Base-by-base conservation (phyloP, 2,888 invertebrate species). In the Tanypteryx hageni region DNA sequence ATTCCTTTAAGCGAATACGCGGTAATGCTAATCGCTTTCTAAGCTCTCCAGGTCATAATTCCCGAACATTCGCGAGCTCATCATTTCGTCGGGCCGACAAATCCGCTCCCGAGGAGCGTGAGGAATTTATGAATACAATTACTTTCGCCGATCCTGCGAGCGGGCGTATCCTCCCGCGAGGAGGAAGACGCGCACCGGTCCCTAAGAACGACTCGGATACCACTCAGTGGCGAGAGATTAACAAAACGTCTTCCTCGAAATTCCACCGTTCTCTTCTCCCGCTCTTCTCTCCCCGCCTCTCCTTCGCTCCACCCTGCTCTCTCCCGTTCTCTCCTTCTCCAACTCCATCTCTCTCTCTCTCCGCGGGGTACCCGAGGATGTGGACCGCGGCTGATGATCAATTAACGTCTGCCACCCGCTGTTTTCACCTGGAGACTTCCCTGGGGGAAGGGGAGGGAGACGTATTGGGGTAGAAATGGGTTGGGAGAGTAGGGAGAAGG, bases 361-460 rank as follows among this genome's bases (percentile, higher is more conserved):
- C 31, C 9, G 1, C 14, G 58, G 27, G 59, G 16, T 31, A 13
- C 89, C 64, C 10, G 13, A 44, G n/a, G 89, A 76, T 27, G 68
- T 44, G 68, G 56, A 64, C 57, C 56, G 85, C 11, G 44, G 64
- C 89, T 89, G 89, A 89, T 89, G 89, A 89, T 89, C 89, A 89
- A 89, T 89, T 89, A 89, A 68, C 61, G 89, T 68, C n/a, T n/a
- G 59, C 61, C 86, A 27, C 18, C 61, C 44, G 27, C 89, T 27
- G 44, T 64, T 44, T 89, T 89, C 89, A 89, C 89, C 89, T 89
- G 89, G 89, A 61, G n/a, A 18, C 68, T 64, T 22, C 11, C 86
- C 83, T n/a, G 11, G 16, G 86, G 27, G 59, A 44, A 64, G 64
- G 56, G 64, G 3, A 22, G n/a, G 56, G 44, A 57, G 16, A 8